Conservation (phyloP, 2,888 invertebrate genomes). For the Ectobius pallidus region DNA sequence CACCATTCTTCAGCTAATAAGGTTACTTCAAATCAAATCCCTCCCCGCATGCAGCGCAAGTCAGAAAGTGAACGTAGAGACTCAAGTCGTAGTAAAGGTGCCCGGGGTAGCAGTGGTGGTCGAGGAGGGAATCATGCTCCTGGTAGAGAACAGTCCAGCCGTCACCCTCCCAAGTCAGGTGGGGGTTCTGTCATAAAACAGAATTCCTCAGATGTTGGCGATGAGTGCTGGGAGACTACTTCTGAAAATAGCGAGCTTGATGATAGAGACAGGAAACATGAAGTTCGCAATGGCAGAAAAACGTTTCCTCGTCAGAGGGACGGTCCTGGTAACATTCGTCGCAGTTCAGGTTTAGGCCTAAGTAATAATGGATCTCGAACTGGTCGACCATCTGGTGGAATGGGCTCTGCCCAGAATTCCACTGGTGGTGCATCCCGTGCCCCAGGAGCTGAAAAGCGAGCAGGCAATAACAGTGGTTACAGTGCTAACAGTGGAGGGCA, state of each 20-base stretch:
- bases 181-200: conserved; percentile 49
- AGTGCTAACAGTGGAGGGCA: conserved; percentile 29
- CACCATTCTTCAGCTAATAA: conserved; percentile 45
- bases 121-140: conserved; percentile 37
- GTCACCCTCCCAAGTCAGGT: conserved; percentile 48
- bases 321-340: conserved; percentile 42
- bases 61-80: conserved; percentile 40
- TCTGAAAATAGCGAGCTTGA: conserved; percentile 77
- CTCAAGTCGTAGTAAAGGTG: conserved; percentile 37
- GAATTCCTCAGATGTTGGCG: conserved; percentile 55
- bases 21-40: conserved; percentile 37
- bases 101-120: conserved; percentile 28
- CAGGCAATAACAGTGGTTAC: conserved; percentile 36
- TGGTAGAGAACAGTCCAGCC: conserved; percentile 53
- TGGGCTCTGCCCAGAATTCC: conserved; percentile 22
- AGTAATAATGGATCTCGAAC: conserved; percentile 31
- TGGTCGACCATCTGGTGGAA: conserved; percentile 29
- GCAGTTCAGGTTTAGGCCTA: conserved; percentile 37
- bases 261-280: conserved; percentile 51
- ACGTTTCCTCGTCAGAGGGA: conserved; percentile 49
- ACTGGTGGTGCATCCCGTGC: conserved; percentile 48
- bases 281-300: conserved; percentile 50
- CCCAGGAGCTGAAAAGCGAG: conserved; percentile 52
- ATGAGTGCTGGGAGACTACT: conserved; percentile 80
- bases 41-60: conserved; percentile 43